These are phyloP conservation scores for Pollenia labialis DNA, from an alignment of 2,888 invertebrate genomes.

Conservation along the genomic window DNA sequence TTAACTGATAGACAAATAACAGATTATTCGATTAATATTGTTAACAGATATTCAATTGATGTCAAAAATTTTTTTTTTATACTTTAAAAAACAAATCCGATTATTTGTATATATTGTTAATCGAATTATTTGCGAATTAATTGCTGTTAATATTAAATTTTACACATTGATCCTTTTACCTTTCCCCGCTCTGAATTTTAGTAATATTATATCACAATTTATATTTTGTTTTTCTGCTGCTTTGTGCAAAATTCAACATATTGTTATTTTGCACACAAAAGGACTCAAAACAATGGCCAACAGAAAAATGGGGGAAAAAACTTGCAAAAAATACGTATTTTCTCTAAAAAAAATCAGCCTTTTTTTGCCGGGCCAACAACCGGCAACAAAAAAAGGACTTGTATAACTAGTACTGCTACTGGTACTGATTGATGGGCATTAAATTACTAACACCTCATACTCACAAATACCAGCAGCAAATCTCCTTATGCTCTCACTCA, in stretches of 20 bases:
- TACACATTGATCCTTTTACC: background rate
- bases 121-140: too few species aligned
- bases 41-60: too few species aligned
- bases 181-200: background rate
- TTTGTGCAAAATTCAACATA: constrained; percentile 47
- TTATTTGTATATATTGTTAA: too few species aligned
- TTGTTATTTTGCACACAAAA: constrained; percentile 62
- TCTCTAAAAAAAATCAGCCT: constrained; percentile 38
- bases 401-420: constrained; percentile 40
- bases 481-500: constrained; percentile 13
- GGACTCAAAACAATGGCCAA: constrained; percentile 52
- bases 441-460: constrained; percentile 72
- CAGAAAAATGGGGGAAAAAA: background rate
- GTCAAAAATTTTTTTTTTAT: too few species aligned
- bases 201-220: constrained; percentile 45
- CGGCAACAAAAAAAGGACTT: constrained; percentile 38
- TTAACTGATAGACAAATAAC: too few species aligned
- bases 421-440: constrained; percentile 72
- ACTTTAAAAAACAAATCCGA: too few species aligned
- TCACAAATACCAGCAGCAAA: constrained; percentile 34
- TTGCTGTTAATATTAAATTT: background rate
- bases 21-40: too few species aligned
- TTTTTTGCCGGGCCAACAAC: constrained; percentile 11
- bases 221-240: background rate
- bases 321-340: constrained; percentile 17